Base-by-base conservation (phyloP, 2,113 vertebrate species). In the Piaya cayana region DNA sequence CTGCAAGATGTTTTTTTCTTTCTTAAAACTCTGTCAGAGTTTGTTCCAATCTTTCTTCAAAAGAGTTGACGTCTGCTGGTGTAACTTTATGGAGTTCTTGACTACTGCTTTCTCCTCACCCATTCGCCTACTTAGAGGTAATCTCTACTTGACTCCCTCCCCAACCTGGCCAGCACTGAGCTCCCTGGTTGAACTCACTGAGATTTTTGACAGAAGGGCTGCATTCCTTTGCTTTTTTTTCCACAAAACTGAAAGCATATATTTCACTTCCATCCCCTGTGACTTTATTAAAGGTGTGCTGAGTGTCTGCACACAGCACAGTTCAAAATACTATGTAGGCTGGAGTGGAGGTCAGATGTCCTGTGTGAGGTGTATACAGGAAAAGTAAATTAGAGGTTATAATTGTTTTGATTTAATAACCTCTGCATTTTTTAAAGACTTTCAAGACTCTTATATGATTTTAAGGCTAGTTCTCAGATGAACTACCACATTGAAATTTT, bases 321-420 rank as follows among this genome's bases (percentile, higher is more conserved):
- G 18, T 55, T 92, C 42, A 75, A 86, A 67, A 32, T 58, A 67
- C 15, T 15, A 3, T 4, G 12, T 22, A 74, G 75, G n/a, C 52
- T 8, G 20, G 27, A 52, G 36, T 2, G 1, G 27, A 86, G 36
- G 27, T 83, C 55, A n/a, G 56, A 81, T 83, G 20, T 68, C 37
- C 56, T 49, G 25, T 83, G 64, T 30, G 69, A 81, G 56, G 81
- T 78, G 12, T 56, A 75, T 75, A 64, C n/a, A 49, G 81, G 65
- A 92, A 87, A 79, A 95, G 62, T 82, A 86, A 88, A 95, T 87
- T 71, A 88, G 59, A 60, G 43, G 78, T 92, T 65, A 23, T 59
- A 90, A 70, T 50, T 76, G 23, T 71, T 70, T 71, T 91, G 76
- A 95, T 83, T 76, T 77, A 92, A 93, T 77, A 86, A 86, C 30